Evolutionary conservation across 2,797 vertebrate species (phyloP).

Genomic region (Alfaro cultratus): DNA sequence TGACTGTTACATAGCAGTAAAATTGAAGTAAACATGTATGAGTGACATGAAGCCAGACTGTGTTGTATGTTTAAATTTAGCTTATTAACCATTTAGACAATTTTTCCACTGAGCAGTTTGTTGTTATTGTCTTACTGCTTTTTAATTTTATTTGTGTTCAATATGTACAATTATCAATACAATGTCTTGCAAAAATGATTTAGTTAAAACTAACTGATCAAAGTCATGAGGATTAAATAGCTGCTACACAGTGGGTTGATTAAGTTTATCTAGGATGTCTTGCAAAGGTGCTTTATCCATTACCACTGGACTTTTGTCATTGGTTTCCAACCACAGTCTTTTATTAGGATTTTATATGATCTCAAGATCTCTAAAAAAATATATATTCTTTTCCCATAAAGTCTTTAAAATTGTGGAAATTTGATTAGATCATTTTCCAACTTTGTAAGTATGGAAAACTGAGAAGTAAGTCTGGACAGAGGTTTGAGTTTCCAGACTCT

Average conservation of each 20-base stretch:
- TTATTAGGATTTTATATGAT: not conserved
- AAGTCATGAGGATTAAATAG: not conserved
- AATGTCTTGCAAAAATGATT: not conserved
- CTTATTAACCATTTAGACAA: not conserved
- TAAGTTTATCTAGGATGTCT: not conserved
- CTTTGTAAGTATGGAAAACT: not conserved
- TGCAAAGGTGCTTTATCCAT: not conserved
- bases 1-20: not conserved
- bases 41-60: not conserved
- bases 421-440: not conserved
- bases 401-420: not conserved
- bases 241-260: not conserved
- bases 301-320: not conserved
- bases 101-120: not conserved
- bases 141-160: not conserved
- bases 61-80: not conserved
- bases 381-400: not conserved
- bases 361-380: not conserved
- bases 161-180: not conserved
- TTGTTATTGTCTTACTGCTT: not conserved
- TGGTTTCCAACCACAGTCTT: not conserved
- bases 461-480: not conserved
- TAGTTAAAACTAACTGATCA: not conserved
- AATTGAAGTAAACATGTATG: not conserved
- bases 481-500: not conserved